phyloP scores from a whole-genome alignment of 30 jellyfish, hydroid and myxozoan species.

The Mastigias papua region DNA sequence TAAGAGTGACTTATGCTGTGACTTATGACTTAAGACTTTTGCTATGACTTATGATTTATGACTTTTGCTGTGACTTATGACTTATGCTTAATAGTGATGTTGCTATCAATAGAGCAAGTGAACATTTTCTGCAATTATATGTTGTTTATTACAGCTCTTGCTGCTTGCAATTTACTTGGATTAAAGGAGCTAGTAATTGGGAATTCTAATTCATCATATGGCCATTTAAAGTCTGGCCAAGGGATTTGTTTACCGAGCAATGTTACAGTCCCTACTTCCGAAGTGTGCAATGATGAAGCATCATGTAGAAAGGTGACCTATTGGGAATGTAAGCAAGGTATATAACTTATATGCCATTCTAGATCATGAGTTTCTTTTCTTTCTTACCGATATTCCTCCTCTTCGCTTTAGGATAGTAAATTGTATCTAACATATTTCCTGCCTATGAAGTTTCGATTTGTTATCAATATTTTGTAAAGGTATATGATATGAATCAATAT shows the following conservation, averaged over 20 bases:
- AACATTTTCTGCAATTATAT: no score
- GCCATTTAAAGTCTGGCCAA: neutral
- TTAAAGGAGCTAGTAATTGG: neutral
- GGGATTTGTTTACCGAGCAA: neutral
- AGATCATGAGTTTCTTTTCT: neutral
- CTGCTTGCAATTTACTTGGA: slow-evolving; percentile 18
- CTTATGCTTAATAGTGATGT: no score
- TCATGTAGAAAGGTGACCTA: slow-evolving; percentile 5
- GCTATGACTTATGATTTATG: no score
- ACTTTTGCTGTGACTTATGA: no score
- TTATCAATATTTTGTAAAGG: no score
- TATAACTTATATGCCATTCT: neutral
- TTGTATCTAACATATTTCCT: no score
- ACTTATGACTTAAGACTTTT: no score
- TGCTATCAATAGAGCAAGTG: no score
- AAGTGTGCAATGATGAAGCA: neutral
- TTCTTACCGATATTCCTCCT: neutral
- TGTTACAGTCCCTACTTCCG: neutral
- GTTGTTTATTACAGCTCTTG: slow-evolving; percentile 13
- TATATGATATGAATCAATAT: no score
- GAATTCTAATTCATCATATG: neutral
- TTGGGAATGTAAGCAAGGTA: slow-evolving; percentile 38
- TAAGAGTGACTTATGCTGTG: no score
- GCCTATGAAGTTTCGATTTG: no score
- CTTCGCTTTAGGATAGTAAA: no score